Evolutionary conservation across 2,888 invertebrate species (phyloP).

Genomic region (Archips crataeganus): DNA sequence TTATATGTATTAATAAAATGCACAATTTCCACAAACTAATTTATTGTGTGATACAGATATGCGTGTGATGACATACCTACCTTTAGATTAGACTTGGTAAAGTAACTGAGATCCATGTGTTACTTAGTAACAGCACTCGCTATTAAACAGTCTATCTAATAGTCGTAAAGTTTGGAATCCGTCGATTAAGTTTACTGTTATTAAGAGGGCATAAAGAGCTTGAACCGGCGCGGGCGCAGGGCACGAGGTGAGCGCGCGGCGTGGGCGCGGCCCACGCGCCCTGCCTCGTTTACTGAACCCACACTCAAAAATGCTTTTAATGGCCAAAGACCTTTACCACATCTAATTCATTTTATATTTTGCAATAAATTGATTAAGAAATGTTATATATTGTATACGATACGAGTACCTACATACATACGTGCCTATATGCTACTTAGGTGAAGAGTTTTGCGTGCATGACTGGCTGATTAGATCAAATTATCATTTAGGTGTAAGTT

Average conservation of each 20-base stretch:
- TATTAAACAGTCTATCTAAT: constrained; percentile 51
- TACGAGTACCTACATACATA: too few relatives aligned
- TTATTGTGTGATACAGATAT: too few relatives aligned
- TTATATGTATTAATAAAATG: too few relatives aligned
- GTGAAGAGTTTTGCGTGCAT: not conserved
- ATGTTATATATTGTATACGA: not conserved
- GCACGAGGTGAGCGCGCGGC: constrained; percentile 59
- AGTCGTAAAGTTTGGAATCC: constrained; percentile 69
- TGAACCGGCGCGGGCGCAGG: constrained; percentile 53
- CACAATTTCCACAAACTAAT: too few relatives aligned
- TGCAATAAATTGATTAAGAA: constrained; percentile 12
- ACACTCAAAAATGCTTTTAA: constrained; percentile 17
- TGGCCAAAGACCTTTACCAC: constrained; percentile 15
- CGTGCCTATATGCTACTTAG: not conserved
- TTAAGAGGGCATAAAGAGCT: constrained; percentile 63
- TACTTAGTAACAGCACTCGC: too few relatives aligned
- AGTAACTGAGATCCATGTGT: not conserved
- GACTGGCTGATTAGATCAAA: too few relatives aligned
- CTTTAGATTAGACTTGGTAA: too few relatives aligned
- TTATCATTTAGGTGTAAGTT: too few relatives aligned
- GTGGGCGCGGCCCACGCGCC: constrained; percentile 52
- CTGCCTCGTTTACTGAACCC: constrained; percentile 9
- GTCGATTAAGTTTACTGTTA: constrained; percentile 68
- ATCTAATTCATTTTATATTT: constrained; percentile 3
- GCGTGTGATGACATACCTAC: too few relatives aligned